Base-by-base conservation (phyloP, 2,888 invertebrate species). In the Fissipunctia ypsillon region DNA sequence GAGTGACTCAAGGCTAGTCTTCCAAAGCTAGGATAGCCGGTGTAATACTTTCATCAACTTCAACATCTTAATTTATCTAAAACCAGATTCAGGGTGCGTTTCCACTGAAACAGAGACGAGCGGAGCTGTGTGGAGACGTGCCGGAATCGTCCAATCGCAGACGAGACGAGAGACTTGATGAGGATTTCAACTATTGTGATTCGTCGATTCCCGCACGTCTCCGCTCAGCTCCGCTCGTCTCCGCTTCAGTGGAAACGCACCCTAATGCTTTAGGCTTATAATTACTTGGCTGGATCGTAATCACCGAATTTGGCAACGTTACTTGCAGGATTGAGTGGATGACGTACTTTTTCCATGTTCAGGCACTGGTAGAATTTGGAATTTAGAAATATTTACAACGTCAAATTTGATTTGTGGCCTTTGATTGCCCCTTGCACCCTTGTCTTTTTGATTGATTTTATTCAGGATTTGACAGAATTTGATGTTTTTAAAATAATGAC, bases 271-370 rank as follows among this genome's bases (percentile, higher is more conserved):
- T 5, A 10, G 4, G 50, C 19, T 19, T 25, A 38, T 65, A 80
- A 83, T 84, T 90, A 95, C 95, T 94, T 94, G 52, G 91, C 83
- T 28, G 95, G 93, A 52, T 94, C 90, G 77, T 94, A 95, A 60
- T 90, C 92, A 57, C 89, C 88, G 60, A 94, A 92, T 89, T 94
- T 95, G 1, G 92, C 86, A 43, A 95, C 91, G 84, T 95, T 95
- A 83, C 95, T 95, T 70, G 77, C 84, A 12, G 95, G 95, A 50
- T 88, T 85, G 22, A 45, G 59, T 19, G 94, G 94, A 57, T 94
- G 93, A 35, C 43, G 69, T 25, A 65, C 69, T 41, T 87, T 89
- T 48, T 87, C 80, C 88, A 90, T 91, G 14, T 57, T 43, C 14
- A 16, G 10, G 50, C n/a, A 57, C 54, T 57, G 48, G 9, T 43